Evolutionary conservation across 2,888 invertebrate genomes (phyloP), one percentile per base, ranked within the genome.

Genomic region (Ectropis crepuscularia): DNA sequence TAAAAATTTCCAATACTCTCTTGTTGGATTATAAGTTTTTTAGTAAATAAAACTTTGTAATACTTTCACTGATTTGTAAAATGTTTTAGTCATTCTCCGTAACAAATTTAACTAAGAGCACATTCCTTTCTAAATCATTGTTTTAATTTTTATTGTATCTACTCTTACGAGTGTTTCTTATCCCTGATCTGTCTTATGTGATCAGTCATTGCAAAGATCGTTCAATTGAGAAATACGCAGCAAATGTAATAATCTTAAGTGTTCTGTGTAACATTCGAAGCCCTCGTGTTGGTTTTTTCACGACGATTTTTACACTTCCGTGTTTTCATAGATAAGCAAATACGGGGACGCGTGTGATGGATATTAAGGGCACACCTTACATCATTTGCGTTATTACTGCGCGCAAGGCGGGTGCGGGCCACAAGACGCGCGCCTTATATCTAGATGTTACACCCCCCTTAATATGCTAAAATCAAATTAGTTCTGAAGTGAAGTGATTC

Each of bases 381-480:
- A 90, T 92, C 92, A 92, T 92, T 92, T 92, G 87, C 89, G 90
- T 92, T 92, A 92, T 92, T 92, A 92, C 88, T 67, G 73, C 53
- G 74, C 68, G 70, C 63, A 68, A 68, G 68, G 59, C 68, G 70
- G 60, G 68, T 74, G 79, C 81, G 78, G 85, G 82, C 74, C 79
- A 75, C 82, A 89, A 90, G 90, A 90, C 89, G 88, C 84, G 83
- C 85, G 88, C 86, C 92, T 91, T 89, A 88, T 86, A 89, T 89
- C 90, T 89, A 89, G 89, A 89, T 88, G 84, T 60, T 83, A 81
- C 84, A 78, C 83, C 87, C 86, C 87, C 89, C 88, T 90, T 92
- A 92, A 92, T 92, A 92, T 92, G 92, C 92, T 92, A 92, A 92
- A 92, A 92, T 91, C 92, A 92, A 92, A 92, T 92, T 92, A 92